A percentile compares a stretch with the other conserved stretches of the same genome.
phyloP scores from a whole-genome alignment of 2,113 vertebrate genomes.

The Toxotes chatareus region DNA sequence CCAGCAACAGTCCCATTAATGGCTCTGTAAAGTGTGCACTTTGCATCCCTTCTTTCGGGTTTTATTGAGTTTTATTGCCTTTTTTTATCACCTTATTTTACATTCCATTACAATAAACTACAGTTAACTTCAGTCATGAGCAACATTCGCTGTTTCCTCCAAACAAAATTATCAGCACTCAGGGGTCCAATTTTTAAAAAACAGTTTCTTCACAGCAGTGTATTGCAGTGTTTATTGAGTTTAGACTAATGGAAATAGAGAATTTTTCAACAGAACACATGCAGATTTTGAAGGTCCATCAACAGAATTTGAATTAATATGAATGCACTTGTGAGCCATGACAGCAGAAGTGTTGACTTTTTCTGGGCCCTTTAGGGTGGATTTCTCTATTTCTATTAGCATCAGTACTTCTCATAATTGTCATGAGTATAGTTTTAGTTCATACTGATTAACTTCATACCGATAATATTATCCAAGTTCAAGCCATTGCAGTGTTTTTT shows the following conservation, averaged over 20 bases:
- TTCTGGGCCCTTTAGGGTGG: background rate
- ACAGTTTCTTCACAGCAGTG: conserved; percentile 5
- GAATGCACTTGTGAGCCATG: background rate
- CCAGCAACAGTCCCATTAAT: conserved; percentile 35
- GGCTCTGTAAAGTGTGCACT: conserved; percentile 39
- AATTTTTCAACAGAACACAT: background rate
- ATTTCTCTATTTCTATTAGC: conserved; percentile 22
- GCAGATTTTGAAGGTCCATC: conserved; percentile 13
- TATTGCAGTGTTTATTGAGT: conserved; percentile 31
- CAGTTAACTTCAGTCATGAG: conserved; percentile 49
- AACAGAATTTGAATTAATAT: conserved; percentile 18
- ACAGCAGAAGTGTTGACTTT: conserved; percentile 10
- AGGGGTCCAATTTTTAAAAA: conserved; percentile 25
- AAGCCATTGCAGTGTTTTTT: conserved; percentile 1
- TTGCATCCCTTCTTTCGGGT: conserved; percentile 21
- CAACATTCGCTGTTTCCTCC: conserved; percentile 39
- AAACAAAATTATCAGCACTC: conserved; percentile 41
- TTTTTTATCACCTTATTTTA: conserved; percentile 60
- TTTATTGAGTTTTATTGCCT: conserved; percentile 57
- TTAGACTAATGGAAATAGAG: conserved; percentile 30
- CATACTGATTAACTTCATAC: background rate
- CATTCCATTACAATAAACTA: conserved; percentile 58
- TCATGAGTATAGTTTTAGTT: conserved; percentile 1
- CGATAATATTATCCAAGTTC: conserved; percentile 14
- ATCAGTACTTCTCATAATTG: conserved; percentile 14